A percentile compares a stretch with the other conserved stretches of the same genome.
These are phyloP conservation scores for Mobula hypostoma DNA, from an alignment of 2,113 vertebrate species.

Conservation along the genomic window DNA sequence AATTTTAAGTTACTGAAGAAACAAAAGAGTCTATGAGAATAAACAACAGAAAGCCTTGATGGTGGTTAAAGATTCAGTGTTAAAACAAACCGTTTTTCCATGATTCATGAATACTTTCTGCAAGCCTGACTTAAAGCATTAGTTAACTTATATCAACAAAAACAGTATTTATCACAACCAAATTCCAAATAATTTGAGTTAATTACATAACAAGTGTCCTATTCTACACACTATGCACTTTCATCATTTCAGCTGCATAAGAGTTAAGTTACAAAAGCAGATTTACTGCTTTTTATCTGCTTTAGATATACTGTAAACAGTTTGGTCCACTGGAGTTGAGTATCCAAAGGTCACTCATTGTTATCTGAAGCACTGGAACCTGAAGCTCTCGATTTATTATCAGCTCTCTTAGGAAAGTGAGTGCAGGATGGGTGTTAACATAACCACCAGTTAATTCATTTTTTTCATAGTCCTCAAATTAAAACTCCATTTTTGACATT, in stretches of 20 bases:
- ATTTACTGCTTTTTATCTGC: neutral
- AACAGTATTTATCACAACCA: neutral
- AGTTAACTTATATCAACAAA: neutral
- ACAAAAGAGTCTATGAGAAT: neutral
- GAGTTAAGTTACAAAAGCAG: neutral
- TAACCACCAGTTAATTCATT: neutral
- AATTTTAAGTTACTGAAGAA: neutral
- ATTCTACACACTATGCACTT: neutral
- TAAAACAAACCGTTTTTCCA: neutral
- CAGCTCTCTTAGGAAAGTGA: neutral
- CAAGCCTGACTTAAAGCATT: neutral
- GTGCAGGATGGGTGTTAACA: neutral
- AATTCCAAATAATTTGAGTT: neutral
- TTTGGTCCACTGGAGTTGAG: neutral
- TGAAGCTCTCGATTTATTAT: neutral
- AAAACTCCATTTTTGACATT: neutral
- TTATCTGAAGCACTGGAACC: neutral
- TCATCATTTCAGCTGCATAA: neutral
- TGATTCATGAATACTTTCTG: neutral
- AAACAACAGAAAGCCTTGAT: neutral
- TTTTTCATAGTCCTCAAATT: neutral
- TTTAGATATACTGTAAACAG: neutral
- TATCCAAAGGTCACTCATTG: neutral
- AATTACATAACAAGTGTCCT: neutral
- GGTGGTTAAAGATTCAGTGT: neutral